Conservation (phyloP, 2,113 vertebrate genomes). For the Pteruthius melanotis region DNA sequence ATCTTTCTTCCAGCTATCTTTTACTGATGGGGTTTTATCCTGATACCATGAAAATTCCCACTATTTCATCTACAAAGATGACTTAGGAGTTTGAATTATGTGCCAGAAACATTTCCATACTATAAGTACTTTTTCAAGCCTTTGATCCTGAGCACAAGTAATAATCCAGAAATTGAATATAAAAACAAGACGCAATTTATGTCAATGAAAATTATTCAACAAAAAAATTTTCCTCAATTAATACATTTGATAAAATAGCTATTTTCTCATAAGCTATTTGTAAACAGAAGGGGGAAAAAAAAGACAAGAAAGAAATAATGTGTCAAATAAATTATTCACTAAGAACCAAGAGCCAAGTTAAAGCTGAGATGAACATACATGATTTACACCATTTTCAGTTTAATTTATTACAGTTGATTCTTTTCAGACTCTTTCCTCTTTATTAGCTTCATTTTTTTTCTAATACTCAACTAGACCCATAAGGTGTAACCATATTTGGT, state of each 20-base stretch:
- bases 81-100: not conserved
- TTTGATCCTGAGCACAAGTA: not conserved
- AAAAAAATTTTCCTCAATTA: not conserved
- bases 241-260: not conserved
- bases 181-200: not conserved
- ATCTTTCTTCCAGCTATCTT: not conserved
- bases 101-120: not conserved
- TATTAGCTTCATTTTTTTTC: not conserved
- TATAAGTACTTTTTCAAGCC: not conserved
- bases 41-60: not conserved
- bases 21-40: not conserved
- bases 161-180: not conserved
- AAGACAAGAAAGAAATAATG: not conserved
- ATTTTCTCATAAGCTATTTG: not conserved
- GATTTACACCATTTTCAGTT: not conserved
- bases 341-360: not conserved
- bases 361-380: not conserved
- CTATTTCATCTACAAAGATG: not conserved
- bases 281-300: fast-evolving
- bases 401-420: not conserved
- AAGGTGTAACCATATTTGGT: not conserved
- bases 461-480: not conserved
- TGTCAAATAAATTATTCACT: not conserved
- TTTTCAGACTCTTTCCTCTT: not conserved
- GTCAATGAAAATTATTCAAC: not conserved